These are phyloP conservation scores for Drosophila prolongata DNA, from an alignment of 2,888 invertebrate genomes.

Conservation along the genomic window DNA sequence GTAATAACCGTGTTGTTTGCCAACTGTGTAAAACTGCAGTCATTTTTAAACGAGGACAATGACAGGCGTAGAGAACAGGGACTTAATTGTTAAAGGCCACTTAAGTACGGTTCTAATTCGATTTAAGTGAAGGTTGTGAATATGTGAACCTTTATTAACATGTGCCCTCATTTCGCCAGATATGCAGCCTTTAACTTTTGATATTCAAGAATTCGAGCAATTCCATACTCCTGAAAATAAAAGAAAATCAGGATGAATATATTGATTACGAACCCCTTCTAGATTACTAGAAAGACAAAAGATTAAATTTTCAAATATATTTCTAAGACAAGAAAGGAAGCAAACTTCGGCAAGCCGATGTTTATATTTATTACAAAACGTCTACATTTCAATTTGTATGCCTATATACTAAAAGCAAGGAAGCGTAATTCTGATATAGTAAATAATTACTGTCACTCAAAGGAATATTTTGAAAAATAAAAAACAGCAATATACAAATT, in stretches of 20 bases:
- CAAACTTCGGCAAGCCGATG: too few species aligned
- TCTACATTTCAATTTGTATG: too few species aligned
- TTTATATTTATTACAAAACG: too few species aligned
- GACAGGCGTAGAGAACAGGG: conserved; percentile 4
- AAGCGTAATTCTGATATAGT: too few species aligned
- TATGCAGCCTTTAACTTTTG: conserved; percentile 69
- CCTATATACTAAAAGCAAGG: too few species aligned
- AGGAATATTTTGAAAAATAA: too few species aligned
- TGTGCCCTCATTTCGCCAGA: conserved; percentile 52
- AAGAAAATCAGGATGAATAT: background rate
- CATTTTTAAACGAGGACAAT: background rate
- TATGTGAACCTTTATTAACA: conserved; percentile 17
- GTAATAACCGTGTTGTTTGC: conserved; percentile 10
- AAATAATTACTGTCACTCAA: too few species aligned
- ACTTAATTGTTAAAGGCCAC: conserved; percentile 57
- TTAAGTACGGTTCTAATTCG: conserved; percentile 64
- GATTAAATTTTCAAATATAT: too few species aligned
- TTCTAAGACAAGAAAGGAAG: too few species aligned
- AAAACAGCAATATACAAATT: too few species aligned
- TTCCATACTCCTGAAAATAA: conserved; percentile 78
- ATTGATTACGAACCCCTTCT: too few species aligned
- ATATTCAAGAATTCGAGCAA: conserved; percentile 81
- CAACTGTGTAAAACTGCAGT: conserved; percentile 2
- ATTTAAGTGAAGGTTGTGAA: conserved; percentile 56
- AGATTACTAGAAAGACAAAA: too few species aligned